These are phyloP conservation scores for Ptychadena robeensis DNA, from an alignment of 2,797 vertebrate genomes.

Conservation along the genomic window DNA sequence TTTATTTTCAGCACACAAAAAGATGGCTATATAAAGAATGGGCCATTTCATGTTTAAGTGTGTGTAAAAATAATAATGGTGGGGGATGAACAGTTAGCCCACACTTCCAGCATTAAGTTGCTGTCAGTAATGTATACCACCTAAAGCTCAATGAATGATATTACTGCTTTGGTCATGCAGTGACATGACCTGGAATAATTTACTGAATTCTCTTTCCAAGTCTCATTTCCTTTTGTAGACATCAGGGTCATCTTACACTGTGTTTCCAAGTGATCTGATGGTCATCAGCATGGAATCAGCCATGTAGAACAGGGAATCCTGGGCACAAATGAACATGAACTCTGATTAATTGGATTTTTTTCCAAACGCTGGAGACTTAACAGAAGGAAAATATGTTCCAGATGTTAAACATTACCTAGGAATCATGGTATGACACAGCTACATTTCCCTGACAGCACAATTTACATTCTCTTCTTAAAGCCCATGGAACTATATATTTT, in stretches of 20 bases:
- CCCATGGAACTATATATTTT: neutral
- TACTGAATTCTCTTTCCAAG: constrained; percentile 24
- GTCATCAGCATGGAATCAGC: constrained; percentile 3
- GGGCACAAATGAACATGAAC: neutral
- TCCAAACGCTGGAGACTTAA: constrained; percentile 30
- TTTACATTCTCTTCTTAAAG: constrained; percentile 3
- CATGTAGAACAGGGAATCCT: constrained; percentile 27
- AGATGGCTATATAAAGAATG: neutral
- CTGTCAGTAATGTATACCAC: neutral
- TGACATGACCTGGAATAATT: neutral
- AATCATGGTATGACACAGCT: constrained; percentile 24
- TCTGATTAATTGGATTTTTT: constrained; percentile 45
- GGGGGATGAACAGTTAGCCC: neutral
- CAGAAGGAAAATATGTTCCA: constrained; percentile 46
- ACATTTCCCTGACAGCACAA: constrained; percentile 25
- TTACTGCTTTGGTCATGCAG: neutral
- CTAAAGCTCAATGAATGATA: neutral
- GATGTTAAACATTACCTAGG: constrained; percentile 46
- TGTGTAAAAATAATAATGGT: neutral
- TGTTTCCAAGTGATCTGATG: constrained; percentile 14
- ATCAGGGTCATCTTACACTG: constrained; percentile 11
- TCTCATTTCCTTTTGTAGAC: constrained; percentile 30
- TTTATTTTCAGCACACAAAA: neutral
- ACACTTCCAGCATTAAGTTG: neutral
- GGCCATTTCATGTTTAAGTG: neutral